Conservation (phyloP, 2,888 invertebrate genomes). For the Platycheirus albimanus region DNA sequence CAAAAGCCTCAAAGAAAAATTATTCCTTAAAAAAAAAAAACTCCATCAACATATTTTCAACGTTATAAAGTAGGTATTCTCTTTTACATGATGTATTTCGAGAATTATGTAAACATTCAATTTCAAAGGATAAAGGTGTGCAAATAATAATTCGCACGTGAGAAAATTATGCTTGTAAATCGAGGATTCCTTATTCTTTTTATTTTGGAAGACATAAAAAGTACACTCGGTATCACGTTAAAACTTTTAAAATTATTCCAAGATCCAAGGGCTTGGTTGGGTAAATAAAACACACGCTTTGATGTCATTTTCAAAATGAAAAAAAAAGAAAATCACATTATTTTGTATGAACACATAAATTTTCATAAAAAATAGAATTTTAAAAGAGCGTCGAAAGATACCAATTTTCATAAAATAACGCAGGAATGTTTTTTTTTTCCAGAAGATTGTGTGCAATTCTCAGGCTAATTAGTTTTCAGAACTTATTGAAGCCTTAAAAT, state of each 20-base stretch:
- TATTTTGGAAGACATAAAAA: not conserved
- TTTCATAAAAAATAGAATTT: not conserved
- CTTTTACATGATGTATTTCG: not conserved
- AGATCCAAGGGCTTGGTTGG: no score
- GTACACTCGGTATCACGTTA: not conserved
- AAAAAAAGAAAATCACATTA: not conserved
- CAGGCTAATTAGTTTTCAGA: conserved; percentile 53
- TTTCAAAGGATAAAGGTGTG: not conserved
- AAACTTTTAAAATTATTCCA: not conserved
- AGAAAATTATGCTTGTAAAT: conserved; percentile 24
- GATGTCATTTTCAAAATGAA: conserved; percentile 21
- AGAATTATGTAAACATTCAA: conserved; percentile 13
- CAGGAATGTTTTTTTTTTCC: not conserved
- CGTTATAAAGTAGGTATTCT: not conserved
- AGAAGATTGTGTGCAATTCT: conserved; percentile 13
- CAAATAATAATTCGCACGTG: conserved; percentile 4
- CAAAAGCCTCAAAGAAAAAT: not conserved
- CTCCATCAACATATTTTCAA: not conserved
- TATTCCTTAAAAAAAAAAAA: not conserved
- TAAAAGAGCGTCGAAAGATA: not conserved
- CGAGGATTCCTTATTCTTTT: not conserved
- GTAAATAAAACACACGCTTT: not conserved
- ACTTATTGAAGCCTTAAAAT: conserved; percentile 30
- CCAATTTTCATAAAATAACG: no score
- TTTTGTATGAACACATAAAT: not conserved